Evolutionary conservation across 2,797 vertebrate species (phyloP).

Genomic region (Liasis olivaceus): DNA sequence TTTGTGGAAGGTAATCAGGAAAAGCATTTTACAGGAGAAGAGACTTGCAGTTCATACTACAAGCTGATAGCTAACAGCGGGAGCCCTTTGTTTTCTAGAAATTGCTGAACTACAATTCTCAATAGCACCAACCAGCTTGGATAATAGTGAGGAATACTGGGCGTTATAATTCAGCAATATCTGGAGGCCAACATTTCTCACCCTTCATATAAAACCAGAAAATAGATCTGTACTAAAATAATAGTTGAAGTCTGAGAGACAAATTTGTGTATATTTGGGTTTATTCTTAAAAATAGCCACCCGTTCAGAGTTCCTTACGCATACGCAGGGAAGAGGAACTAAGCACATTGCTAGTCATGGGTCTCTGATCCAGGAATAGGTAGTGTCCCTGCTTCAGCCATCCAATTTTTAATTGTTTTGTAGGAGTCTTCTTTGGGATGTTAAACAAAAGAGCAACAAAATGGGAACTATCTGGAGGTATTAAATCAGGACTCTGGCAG

Average conservation of each 20-base stretch:
- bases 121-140: neutral
- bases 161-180: neutral
- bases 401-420: neutral
- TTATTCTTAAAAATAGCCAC: neutral
- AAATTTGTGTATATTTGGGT: neutral
- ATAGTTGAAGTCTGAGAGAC: neutral
- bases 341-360: neutral
- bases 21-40: neutral
- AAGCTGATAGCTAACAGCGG: neutral
- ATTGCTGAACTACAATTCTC: neutral
- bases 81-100: neutral
- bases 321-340: neutral
- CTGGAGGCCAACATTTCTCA: neutral
- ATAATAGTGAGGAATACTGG: neutral
- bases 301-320: neutral
- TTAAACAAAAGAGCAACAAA: neutral
- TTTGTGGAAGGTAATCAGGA: neutral
- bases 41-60: neutral
- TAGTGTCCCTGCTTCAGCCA: too few relatives aligned
- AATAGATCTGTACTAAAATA: neutral
- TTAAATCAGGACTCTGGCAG: neutral
- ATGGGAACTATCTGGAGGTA: neutral
- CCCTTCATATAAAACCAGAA: neutral
- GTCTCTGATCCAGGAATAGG: neutral
- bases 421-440: neutral